phyloP scores from a whole-genome alignment of 2,888 invertebrate genomes.

The Cordylochernes scorpioides region DNA sequence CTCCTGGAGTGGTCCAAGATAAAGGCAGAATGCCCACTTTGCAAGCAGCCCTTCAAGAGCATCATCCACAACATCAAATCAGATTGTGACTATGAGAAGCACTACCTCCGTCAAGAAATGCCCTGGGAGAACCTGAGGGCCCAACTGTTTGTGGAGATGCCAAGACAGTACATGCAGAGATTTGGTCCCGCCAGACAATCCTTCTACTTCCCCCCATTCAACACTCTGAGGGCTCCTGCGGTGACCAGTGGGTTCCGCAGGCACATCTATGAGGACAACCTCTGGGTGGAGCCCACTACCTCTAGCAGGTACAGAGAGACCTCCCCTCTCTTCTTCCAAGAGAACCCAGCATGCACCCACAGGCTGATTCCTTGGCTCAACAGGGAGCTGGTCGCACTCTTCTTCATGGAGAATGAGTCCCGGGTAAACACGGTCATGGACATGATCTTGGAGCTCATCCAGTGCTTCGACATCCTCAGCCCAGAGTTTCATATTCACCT shows the following conservation, averaged over 20 bases:
- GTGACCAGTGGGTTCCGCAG: conserved; percentile 27
- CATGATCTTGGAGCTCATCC: conserved; percentile 38
- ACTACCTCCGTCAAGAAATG: conserved; percentile 24
- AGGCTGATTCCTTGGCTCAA: conserved; percentile 64
- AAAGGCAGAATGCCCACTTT: conserved; percentile 74
- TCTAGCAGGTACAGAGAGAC: conserved; percentile 43
- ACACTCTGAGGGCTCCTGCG: conserved; percentile 16
- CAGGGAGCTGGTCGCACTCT: conserved; percentile 51
- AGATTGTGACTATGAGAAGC: conserved; percentile 61
- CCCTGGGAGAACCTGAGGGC: conserved; percentile 2
- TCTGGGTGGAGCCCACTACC: conserved; percentile 42
- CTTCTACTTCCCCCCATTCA: conserved; percentile 9
- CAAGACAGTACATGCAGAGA: no score
- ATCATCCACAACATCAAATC: conserved; percentile 77
- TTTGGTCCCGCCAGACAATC: no score
- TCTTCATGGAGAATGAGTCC: conserved; percentile 17
- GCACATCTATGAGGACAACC: conserved; percentile 42
- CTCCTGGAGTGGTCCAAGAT: conserved; percentile 82
- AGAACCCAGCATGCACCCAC: conserved; percentile 47
- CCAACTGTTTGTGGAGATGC: no score
- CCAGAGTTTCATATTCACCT: conserved; percentile 40
- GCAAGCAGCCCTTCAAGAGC: conserved; percentile 65
- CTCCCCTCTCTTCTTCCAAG: conserved; percentile 29
- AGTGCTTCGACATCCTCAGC: conserved; percentile 25
- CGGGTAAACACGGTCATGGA: conserved; percentile 31